Evolutionary conservation across 2,888 invertebrate genomes (phyloP).

Genomic region (Idaea biselata): DNA sequence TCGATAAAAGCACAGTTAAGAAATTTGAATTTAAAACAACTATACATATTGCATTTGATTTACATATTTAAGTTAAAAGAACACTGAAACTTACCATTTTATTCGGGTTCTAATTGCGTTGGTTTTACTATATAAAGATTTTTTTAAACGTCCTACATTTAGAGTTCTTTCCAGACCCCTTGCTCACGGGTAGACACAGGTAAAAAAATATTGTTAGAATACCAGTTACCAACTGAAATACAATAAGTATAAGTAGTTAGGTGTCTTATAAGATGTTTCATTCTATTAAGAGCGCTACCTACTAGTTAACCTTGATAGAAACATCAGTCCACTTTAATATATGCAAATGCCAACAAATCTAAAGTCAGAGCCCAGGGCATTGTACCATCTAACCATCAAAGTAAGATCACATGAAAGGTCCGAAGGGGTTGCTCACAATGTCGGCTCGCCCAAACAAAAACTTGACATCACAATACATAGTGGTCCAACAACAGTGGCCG

Average conservation of each 20-base stretch:
- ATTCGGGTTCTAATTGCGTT: too few species aligned
- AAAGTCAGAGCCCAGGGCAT: slow-evolving; percentile 58
- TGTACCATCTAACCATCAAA: slow-evolving; percentile 73
- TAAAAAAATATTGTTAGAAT: too few species aligned
- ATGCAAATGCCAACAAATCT: slow-evolving; percentile 48
- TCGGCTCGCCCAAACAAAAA: slow-evolving; percentile 78
- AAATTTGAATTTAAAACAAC: too few species aligned
- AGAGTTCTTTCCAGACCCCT: too few species aligned
- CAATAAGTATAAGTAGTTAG: background rate
- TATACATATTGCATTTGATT: too few species aligned
- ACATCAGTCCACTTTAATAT: slow-evolving; percentile 22
- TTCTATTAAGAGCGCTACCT: background rate
- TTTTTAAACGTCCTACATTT: too few species aligned
- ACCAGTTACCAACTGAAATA: too few species aligned
- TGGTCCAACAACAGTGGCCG: slow-evolving; percentile 79
- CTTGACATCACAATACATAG: slow-evolving; percentile 77
- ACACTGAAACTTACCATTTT: too few species aligned
- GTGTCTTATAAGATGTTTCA: background rate
- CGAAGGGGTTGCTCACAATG: slow-evolving; percentile 77
- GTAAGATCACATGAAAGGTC: slow-evolving; percentile 74
- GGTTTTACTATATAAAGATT: too few species aligned
- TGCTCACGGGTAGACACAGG: too few species aligned
- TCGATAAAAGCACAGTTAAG: background rate
- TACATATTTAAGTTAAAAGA: too few species aligned
- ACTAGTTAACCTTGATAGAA: slow-evolving; percentile 12